Evolutionary conservation across 2,888 invertebrate species (phyloP), one percentile per base, ranked within the genome.

Genomic region (Pammene aurita): DNA sequence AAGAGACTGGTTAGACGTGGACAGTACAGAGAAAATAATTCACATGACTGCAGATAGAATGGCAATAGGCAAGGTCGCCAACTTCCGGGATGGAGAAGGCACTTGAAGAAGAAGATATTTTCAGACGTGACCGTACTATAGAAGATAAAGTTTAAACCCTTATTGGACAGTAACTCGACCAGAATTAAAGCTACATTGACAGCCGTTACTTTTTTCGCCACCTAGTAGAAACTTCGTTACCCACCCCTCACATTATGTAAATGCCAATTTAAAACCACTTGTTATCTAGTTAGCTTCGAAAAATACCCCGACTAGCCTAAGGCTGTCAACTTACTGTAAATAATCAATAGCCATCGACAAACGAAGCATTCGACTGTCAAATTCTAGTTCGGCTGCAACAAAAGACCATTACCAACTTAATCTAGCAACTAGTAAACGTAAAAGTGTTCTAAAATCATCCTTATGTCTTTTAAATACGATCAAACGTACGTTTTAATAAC

Each of bases 181-280:
- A 50, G 7, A 61, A 62, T 62, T 41, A 52, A 16, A 55, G 42
- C 44, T 18, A 44, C 52, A 55, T 55, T 64, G 52, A 64, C 44
- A 64, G 63, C 44, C 58, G 50, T 52, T 35, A 52, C 57, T 50
- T 64, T 48, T 63, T 54, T 26, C 34, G 41, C 38, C 50, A 62
- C 41, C 62, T 62, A 61, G 42, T 44, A 13, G 46, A 69, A 65
- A 69, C 70, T 66, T 68, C 77, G 78, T 82, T 83, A 77, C 81
- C 80, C 79, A 72, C 74, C 72, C 72, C 72, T 71, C 81, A 75
- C 84, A 90, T 90, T 89, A 92, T 92, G 92, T 87, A 92, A 88
- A 92, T 92, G 85, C 84, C 89, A 92, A 92, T 92, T 92, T 90
- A 85, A 91, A 92, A 89, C 92, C 92, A 92, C 92, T 92, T 90